Evolutionary conservation across 2,113 vertebrate genomes (phyloP).

Genomic region (Bos taurus): DNA sequence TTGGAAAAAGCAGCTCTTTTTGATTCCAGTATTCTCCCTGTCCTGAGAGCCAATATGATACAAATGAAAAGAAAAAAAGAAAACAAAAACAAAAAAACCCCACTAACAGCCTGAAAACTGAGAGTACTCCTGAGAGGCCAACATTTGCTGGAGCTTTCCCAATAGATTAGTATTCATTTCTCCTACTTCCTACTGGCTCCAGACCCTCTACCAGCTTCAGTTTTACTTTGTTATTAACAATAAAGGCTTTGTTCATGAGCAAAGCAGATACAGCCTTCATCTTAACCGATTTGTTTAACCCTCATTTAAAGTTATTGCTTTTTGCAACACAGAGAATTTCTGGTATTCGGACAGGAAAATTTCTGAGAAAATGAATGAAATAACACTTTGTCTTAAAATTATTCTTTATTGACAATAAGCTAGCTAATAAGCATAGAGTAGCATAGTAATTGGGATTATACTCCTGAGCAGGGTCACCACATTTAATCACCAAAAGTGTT

Average conservation of each 20-base stretch:
- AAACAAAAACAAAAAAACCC: background rate
- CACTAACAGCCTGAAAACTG: background rate
- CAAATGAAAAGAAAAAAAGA: background rate
- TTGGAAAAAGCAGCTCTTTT: background rate
- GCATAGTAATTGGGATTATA: background rate
- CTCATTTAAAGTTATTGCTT: background rate
- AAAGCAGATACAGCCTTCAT: background rate
- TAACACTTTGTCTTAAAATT: background rate
- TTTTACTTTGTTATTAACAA: background rate
- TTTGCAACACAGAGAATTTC: background rate
- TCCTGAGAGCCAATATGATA: background rate
- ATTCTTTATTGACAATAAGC: background rate
- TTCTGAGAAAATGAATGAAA: background rate
- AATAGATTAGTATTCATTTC: background rate
- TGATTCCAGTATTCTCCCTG: background rate
- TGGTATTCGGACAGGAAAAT: slow-evolving; percentile 8
- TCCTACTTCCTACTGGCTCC: background rate
- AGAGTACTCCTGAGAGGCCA: background rate
- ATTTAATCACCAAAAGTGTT: slow-evolving; percentile 4
- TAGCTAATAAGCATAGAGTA: background rate
- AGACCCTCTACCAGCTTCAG: background rate
- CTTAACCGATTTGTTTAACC: background rate
- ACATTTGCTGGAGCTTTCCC: background rate
- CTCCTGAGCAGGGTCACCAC: background rate
- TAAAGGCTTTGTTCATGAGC: background rate